Base-by-base conservation (phyloP, 35 echinoderm and acorn worm species). In the Ptychodera flava region DNA sequence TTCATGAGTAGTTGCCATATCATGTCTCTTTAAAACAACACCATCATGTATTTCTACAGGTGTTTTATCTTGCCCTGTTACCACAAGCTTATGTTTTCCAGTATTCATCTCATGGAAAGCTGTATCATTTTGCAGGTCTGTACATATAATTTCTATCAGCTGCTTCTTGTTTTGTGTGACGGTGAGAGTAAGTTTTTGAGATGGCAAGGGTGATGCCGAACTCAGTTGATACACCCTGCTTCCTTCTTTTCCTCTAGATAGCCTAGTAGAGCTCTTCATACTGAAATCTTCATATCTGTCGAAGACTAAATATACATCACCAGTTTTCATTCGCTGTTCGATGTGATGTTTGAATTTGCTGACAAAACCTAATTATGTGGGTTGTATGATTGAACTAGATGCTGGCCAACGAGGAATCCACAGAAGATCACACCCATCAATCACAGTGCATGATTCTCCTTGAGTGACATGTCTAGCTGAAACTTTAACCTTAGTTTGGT, bases 371-470 rank as follows among this genome's bases (percentile, higher is more conserved):
- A 75, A 34, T 53, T 87, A 85, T 37, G 80, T 88, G 32, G 78
- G 28, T 79, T 87, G 86, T 87, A 30, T 79, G 30, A 32, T 0
- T 0, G 86, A 78, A 28, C 32, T 45, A 15, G 77, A 29, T 83
- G 85, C 14, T 81, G 91, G 91, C 91, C 88, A 93, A 78, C 28
- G 33, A 28, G 77, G 28, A 76, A 86, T 85, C 81, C 83, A 86
- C 31, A 93, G 77, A 31, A 89, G 81, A 16, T 82, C 87, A 37
- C 31, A 90, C 37, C 88, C 87, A 89, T 93, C 88, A 86, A 93
- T 93, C 27, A 90, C 52, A 81, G 87, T 81, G 64, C 31, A 33
- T 88, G 76, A 0, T n/a, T 80, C 86, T 89, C 84, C 16, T 22
- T 77, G 38, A 80, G 27, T 35, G 33, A 75, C 0, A 16, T 77